phyloP scores from a whole-genome alignment of 2,888 invertebrate species.

The Apoda limacodes region DNA sequence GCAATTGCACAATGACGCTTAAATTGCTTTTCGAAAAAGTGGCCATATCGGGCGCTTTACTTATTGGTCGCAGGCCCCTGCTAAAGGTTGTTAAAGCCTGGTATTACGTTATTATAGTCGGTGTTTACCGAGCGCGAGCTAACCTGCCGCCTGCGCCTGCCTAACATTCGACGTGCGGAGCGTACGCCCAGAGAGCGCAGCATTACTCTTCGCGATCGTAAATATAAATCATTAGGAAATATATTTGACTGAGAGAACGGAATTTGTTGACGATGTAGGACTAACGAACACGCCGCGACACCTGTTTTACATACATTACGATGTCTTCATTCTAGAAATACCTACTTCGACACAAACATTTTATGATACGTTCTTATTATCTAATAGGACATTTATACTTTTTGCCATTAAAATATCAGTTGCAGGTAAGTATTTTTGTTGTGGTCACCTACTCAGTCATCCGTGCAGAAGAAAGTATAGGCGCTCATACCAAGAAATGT shows the following conservation, averaged over 20 bases:
- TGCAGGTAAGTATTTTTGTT: too few species aligned
- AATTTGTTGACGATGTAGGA: too few species aligned
- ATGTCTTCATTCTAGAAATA: too few species aligned
- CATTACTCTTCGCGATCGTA: slow-evolving; percentile 3
- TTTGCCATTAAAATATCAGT: too few species aligned
- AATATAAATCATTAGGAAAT: neutral
- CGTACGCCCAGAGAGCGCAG: slow-evolving; percentile 14
- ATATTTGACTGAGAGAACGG: slow-evolving; percentile 8
- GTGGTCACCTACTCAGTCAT: too few species aligned
- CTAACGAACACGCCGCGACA: too few species aligned
- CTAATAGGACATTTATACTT: too few species aligned
- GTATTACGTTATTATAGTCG: slow-evolving; percentile 33
- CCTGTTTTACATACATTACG: too few species aligned
- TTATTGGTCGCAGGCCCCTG: slow-evolving; percentile 27
- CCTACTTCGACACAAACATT: too few species aligned
- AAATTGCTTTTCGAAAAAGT: slow-evolving; percentile 41
- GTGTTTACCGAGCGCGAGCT: slow-evolving; percentile 39
- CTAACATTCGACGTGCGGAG: slow-evolving; percentile 29
- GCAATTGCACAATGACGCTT: slow-evolving; percentile 46
- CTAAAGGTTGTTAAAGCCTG: slow-evolving; percentile 38
- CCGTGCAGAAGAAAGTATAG: too few species aligned
- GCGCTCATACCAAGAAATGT: too few species aligned
- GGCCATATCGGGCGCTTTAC: slow-evolving; percentile 33
- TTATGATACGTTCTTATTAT: too few species aligned
- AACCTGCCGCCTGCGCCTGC: slow-evolving; percentile 33